phyloP scores from a whole-genome alignment of 2,113 vertebrate genomes.

The Engraulis encrasicolus region DNA sequence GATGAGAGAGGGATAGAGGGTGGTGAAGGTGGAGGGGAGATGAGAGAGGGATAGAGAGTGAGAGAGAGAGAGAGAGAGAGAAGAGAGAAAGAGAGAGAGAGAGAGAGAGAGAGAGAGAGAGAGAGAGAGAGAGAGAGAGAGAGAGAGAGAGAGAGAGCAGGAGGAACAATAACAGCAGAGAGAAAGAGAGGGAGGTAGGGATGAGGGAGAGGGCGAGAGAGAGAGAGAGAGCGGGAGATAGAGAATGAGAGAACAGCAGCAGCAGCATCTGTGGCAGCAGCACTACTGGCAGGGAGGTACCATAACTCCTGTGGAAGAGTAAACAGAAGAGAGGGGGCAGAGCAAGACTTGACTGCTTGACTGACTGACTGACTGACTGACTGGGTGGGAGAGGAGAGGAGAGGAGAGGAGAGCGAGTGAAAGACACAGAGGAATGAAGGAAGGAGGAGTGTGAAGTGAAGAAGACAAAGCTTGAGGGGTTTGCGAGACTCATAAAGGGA shows the following conservation, averaged over 20 bases:
- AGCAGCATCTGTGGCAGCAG: not conserved
- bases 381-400: not conserved
- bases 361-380: not conserved
- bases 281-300: conserved; percentile 30
- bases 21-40: too few species aligned
- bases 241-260: too few species aligned
- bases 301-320: conserved; percentile 45
- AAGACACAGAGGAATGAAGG: conserved; percentile 2
- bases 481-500: conserved; percentile 40
- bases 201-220: too few species aligned
- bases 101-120: too few species aligned
- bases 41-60: too few species aligned
- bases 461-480: not conserved
- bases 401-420: conserved; percentile 10
- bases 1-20: too few species aligned
- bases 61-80: too few species aligned
- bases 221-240: conserved; percentile 10
- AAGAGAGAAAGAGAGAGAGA: too few species aligned
- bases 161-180: too few species aligned
- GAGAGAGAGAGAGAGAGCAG: too few species aligned
- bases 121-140: too few species aligned
- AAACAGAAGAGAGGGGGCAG: not conserved
- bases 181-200: not conserved
- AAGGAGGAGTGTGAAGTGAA: conserved; percentile 4
- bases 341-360: not conserved